These are phyloP conservation scores for Nycticryphes semicollaris DNA, from an alignment of 2,113 vertebrate genomes.

Conservation along the genomic window DNA sequence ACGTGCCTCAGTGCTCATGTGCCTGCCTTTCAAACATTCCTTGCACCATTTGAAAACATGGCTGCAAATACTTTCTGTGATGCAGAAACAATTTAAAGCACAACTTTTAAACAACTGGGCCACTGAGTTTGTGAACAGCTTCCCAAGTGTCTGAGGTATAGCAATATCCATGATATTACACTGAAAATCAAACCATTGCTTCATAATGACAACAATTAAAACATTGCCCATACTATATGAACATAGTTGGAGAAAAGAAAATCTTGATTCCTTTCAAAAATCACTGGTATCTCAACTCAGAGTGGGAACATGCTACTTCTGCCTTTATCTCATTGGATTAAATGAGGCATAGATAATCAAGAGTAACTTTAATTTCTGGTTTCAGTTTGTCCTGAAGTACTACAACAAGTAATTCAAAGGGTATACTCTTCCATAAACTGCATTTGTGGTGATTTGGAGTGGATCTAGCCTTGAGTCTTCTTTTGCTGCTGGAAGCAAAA, in stretches of 20 bases:
- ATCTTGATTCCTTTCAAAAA: background rate
- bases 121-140: background rate
- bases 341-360: background rate
- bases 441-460: background rate
- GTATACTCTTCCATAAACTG: background rate
- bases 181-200: background rate
- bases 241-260: background rate
- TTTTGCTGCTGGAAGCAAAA: background rate
- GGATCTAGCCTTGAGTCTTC: background rate
- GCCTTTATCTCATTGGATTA: background rate
- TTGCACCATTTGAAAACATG: background rate
- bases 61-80: background rate
- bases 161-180: background rate
- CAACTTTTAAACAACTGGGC: background rate
- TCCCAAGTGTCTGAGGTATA: background rate
- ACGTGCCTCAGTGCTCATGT: rapidly evolving
- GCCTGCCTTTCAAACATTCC: background rate
- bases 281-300: background rate
- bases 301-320: background rate
- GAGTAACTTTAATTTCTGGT: background rate
- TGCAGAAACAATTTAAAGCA: background rate
- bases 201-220: background rate
- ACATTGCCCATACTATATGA: background rate
- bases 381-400: background rate
- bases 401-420: background rate